These are phyloP conservation scores for Caenorhabditis sp. DNA, from an alignment of 2,888 invertebrate genomes.

Conservation along the genomic window DNA sequence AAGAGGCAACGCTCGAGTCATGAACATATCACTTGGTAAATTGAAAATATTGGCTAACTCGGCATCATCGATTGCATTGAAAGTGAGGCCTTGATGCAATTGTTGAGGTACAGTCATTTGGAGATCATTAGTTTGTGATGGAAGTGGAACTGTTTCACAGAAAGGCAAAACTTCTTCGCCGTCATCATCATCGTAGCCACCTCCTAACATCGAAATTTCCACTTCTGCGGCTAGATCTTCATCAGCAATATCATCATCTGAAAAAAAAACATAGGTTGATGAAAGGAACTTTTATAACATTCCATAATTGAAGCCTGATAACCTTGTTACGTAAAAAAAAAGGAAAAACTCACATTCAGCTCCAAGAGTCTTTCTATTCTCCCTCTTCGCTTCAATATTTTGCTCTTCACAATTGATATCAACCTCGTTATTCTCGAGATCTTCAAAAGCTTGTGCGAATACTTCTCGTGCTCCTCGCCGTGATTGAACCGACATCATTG, in stretches of 20 bases:
- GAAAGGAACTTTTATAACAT: too few relatives aligned
- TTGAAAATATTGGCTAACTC: slow-evolving; percentile 28
- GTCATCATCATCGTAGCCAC: slow-evolving; percentile 10
- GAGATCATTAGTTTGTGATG: not conserved
- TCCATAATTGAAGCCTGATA: too few relatives aligned
- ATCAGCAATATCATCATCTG: slow-evolving; percentile 35
- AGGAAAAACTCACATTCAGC: slow-evolving; percentile 20
- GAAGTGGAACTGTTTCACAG: slow-evolving; percentile 5
- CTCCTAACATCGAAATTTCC: slow-evolving; percentile 21
- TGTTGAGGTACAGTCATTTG: not conserved
- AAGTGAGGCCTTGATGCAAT: slow-evolving; percentile 64
- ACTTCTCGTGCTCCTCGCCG: not conserved
- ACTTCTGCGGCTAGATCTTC: slow-evolving; percentile 33
- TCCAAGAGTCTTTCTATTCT: slow-evolving; percentile 20
- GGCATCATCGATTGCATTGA: slow-evolving; percentile 70
- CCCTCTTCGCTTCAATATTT: not conserved
- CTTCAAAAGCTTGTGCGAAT: not conserved
- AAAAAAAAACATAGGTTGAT: too few relatives aligned
- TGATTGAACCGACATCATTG: not conserved
- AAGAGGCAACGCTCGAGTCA: slow-evolving; percentile 24
- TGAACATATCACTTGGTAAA: slow-evolving; percentile 24
- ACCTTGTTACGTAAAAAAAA: too few relatives aligned
- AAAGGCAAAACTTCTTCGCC: slow-evolving; percentile 13
- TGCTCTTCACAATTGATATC: not conserved
- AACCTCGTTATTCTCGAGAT: not conserved